Conservation (phyloP, 2,888 invertebrate species). For the Pegoplata infirma region DNA sequence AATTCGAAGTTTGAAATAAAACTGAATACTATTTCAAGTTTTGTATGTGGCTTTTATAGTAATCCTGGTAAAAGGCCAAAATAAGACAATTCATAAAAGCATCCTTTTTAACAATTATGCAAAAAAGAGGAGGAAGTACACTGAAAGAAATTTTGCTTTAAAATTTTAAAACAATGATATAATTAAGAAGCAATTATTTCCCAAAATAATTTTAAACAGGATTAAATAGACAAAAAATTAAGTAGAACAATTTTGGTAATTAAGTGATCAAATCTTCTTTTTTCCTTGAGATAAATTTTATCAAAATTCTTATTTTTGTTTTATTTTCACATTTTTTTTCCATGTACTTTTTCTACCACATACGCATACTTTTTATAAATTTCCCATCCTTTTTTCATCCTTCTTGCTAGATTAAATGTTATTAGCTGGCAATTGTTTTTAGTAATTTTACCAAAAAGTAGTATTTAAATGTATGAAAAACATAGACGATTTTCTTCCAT, state of each 20-base stretch:
- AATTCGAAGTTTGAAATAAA: slow-evolving; percentile 25
- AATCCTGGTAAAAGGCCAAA: slow-evolving; percentile 11
- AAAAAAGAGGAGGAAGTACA: slow-evolving; percentile 14
- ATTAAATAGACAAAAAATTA: too few relatives aligned
- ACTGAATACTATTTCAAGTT: slow-evolving; percentile 40
- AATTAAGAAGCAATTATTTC: too few relatives aligned
- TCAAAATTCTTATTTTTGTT: too few relatives aligned
- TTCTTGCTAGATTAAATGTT: slow-evolving; percentile 71
- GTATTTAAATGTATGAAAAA: slow-evolving; percentile 62
- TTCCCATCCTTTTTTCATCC: background rate
- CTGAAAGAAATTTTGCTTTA: slow-evolving; percentile 21
- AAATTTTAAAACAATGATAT: background rate
- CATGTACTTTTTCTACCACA: slow-evolving; percentile 38
- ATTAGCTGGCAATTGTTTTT: slow-evolving; percentile 75
- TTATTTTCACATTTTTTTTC: too few relatives aligned
- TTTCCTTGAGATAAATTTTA: too few relatives aligned
- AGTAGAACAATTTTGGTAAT: too few relatives aligned
- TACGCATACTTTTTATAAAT: background rate
- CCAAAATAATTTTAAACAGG: too few relatives aligned
- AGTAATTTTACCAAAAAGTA: slow-evolving; percentile 65
- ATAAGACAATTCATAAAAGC: background rate
- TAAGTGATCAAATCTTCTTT: too few relatives aligned
- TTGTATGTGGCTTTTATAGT: slow-evolving; percentile 54
- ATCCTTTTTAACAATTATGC: slow-evolving; percentile 15
- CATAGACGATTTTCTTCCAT: background rate